Conservation (phyloP, 2,888 invertebrate species). For the Euplexia lucipara region DNA sequence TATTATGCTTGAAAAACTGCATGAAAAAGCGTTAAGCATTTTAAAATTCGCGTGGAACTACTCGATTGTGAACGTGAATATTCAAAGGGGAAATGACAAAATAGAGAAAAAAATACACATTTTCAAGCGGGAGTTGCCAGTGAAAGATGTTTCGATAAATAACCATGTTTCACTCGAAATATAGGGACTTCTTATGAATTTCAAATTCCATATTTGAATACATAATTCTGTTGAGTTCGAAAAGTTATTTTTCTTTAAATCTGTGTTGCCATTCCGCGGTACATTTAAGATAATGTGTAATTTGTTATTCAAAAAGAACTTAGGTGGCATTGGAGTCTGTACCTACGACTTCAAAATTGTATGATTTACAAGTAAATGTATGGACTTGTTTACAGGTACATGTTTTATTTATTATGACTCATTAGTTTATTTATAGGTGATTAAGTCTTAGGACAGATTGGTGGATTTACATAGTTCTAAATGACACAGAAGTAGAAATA, state of each 20-base stretch:
- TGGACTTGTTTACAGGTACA: conserved; percentile 34
- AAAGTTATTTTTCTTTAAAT: conserved; percentile 76
- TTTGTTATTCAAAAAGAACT: conserved; percentile 67
- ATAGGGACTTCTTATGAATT: conserved; percentile 76
- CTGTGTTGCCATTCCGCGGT: conserved; percentile 63
- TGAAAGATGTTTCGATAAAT: conserved; percentile 69
- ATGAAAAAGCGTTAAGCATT: conserved; percentile 41
- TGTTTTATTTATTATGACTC: conserved; percentile 43
- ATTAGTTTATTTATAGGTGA: conserved; percentile 15
- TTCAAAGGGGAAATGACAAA: conserved; percentile 52
- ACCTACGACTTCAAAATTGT: conserved; percentile 51
- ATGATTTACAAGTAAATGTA: conserved; percentile 57
- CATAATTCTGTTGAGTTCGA: conserved; percentile 75
- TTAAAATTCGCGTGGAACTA: conserved; percentile 43
- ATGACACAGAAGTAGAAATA: not conserved
- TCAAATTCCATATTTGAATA: conserved; percentile 78
- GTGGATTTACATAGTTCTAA: not conserved
- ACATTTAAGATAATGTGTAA: conserved; percentile 64
- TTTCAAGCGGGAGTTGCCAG: conserved; percentile 35
- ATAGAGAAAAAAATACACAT: conserved; percentile 30
- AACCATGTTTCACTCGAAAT: conserved; percentile 70
- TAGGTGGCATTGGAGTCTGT: conserved; percentile 44
- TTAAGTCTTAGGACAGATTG: conserved; percentile 16
- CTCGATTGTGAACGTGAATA: conserved; percentile 56
- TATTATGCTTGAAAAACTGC: conserved; percentile 43